A percentile compares a stretch with the other conserved stretches of the same genome.
phyloP scores from a whole-genome alignment of 2,888 invertebrate genomes.

The Xiphydria camelus region DNA sequence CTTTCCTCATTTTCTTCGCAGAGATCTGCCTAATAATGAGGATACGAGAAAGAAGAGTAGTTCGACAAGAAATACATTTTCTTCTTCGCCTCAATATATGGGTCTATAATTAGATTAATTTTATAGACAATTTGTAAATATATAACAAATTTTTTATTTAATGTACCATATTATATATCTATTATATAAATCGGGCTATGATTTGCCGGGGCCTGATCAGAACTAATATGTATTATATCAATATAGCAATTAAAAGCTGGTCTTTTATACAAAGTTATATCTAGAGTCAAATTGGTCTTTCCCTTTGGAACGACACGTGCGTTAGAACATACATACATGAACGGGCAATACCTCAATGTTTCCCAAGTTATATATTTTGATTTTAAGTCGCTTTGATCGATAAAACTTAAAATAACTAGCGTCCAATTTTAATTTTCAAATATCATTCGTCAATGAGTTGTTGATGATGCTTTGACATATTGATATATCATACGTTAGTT shows the following conservation, averaged over 20 bases:
- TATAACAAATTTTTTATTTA: slow-evolving; percentile 29
- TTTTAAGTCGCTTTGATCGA: too few species aligned
- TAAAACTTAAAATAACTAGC: too few species aligned
- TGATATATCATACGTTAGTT: too few species aligned
- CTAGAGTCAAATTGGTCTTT: too few species aligned
- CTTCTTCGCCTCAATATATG: slow-evolving; percentile 55
- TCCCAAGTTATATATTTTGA: too few species aligned
- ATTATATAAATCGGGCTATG: slow-evolving; percentile 25
- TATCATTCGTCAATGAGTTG: too few species aligned
- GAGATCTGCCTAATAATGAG: slow-evolving; percentile 48
- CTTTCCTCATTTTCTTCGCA: slow-evolving; percentile 38
- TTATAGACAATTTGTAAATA: slow-evolving; percentile 42
- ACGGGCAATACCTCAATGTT: too few species aligned
- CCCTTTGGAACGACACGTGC: too few species aligned
- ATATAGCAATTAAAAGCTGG: slow-evolving; percentile 39
- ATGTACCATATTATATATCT: slow-evolving; percentile 23
- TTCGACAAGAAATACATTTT: slow-evolving; percentile 46
- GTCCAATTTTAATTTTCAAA: too few species aligned
- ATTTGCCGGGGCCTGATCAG: too few species aligned
- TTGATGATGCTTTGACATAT: too few species aligned
- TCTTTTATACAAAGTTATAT: slow-evolving; percentile 38
- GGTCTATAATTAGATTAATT: slow-evolving; percentile 46
- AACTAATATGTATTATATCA: slow-evolving; percentile 10
- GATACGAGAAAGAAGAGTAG: slow-evolving; percentile 44
- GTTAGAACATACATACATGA: too few species aligned